Conservation (phyloP, 1,140 invertebrate genomes). For the Andrena cerasifolii region DNA sequence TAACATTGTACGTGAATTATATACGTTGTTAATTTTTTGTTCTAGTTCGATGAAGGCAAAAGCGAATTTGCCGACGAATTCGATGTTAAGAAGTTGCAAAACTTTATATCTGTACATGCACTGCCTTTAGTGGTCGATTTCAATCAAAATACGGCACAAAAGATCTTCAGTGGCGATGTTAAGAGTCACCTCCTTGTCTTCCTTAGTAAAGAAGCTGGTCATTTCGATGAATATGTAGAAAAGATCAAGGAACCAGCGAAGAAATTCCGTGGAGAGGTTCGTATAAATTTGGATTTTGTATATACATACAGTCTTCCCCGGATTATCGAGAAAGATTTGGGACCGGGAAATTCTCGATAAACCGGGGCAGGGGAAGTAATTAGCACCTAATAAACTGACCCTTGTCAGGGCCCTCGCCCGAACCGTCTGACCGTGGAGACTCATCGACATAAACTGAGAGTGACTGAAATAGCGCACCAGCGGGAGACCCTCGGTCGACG, state of each 20-base stretch:
- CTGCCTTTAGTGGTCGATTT: conserved; percentile 98
- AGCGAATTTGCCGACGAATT: conserved; percentile 90
- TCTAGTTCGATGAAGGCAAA: conserved; percentile 96
- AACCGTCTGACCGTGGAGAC: too few relatives aligned
- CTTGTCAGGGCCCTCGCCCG: too few relatives aligned
- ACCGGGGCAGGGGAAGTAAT: too few relatives aligned
- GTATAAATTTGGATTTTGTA: conserved; percentile 16
- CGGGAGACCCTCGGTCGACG: too few relatives aligned
- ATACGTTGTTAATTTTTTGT: conserved; percentile 42
- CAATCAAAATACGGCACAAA: conserved; percentile 97
- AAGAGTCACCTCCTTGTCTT: conserved; percentile 98
- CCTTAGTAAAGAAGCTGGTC: conserved; percentile 93
- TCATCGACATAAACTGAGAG: too few relatives aligned
- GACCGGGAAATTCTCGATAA: too few relatives aligned
- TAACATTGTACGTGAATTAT: neutral
- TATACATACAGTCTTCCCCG: too few relatives aligned
- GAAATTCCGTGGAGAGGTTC: conserved; percentile 93
- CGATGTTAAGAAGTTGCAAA: conserved; percentile 87
- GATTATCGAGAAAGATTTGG: too few relatives aligned
- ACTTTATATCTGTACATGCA: conserved; percentile 93
- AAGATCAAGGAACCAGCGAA: conserved; percentile 91
- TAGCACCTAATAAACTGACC: too few relatives aligned
- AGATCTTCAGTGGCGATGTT: conserved; percentile 99
- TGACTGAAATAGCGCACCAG: too few relatives aligned
- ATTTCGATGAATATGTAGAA: conserved; percentile 91